Percentiles rank a stretch among this genome's conserved stretches.
These are phyloP conservation scores for Coturnix japonica DNA, from an alignment of 2,113 vertebrate species.

Conservation along the genomic window DNA sequence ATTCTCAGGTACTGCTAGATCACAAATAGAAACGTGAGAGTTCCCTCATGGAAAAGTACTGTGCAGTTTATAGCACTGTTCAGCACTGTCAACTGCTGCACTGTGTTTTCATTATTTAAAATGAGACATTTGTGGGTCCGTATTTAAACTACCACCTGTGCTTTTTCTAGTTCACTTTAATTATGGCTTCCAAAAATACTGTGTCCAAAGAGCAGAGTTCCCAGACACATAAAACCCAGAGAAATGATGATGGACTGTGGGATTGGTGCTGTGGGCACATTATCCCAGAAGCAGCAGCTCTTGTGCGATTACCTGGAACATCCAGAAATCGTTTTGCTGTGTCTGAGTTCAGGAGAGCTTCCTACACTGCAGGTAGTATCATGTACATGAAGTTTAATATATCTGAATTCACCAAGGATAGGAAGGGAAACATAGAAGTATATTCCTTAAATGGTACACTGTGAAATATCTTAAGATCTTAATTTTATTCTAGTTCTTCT, in stretches of 20 bases:
- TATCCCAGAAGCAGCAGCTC: not conserved
- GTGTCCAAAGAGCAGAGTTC: slow-evolving; percentile 6
- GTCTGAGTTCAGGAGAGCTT: not conserved
- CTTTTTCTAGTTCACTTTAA: slow-evolving; percentile 47
- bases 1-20: not conserved
- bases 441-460: not conserved
- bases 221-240: not conserved
- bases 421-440: not conserved
- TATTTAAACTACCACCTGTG: slow-evolving; percentile 1
- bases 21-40: not conserved
- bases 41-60: not conserved
- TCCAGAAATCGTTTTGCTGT: not conserved
- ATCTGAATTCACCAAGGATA: not conserved
- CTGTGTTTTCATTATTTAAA: slow-evolving; percentile 21
- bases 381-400: not conserved
- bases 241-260: not conserved
- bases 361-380: not conserved
- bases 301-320: not conserved
- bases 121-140: not conserved
- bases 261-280: not conserved
- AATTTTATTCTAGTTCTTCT: not conserved
- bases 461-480: not conserved
- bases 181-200: slow-evolving; percentile 48
- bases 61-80: not conserved
- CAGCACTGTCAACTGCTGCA: not conserved